phyloP scores from a whole-genome alignment of 2,888 invertebrate species.

The Leucozona laternaria region DNA sequence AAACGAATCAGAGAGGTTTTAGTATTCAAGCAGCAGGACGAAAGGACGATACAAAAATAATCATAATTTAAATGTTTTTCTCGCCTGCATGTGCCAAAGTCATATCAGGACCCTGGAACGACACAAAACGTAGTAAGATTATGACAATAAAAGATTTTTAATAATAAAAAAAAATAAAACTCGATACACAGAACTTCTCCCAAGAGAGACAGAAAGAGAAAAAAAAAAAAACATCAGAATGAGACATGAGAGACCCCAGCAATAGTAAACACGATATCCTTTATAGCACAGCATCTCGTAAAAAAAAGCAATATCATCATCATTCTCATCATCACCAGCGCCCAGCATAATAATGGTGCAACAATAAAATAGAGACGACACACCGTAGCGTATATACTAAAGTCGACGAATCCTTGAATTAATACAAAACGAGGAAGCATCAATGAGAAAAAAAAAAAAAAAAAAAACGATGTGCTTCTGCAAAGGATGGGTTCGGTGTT shows the following conservation, averaged over 20 bases:
- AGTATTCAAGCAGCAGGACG: slow-evolving; percentile 28
- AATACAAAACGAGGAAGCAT: slow-evolving; percentile 26
- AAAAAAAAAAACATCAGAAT: not conserved
- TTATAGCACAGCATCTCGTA: slow-evolving; percentile 56
- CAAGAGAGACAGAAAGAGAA: slow-evolving; percentile 3
- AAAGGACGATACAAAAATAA: slow-evolving; percentile 61
- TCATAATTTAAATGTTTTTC: slow-evolving; percentile 72
- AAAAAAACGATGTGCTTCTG: not conserved
- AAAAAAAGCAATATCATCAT: slow-evolving; percentile 63
- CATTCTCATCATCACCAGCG: slow-evolving; percentile 59
- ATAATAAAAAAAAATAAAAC: slow-evolving; percentile 67
- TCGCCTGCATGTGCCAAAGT: slow-evolving; percentile 34
- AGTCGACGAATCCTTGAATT: slow-evolving; percentile 58
- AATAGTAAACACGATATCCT: slow-evolving; percentile 66
- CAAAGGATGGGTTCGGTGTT: slow-evolving; percentile 45
- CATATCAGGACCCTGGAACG: slow-evolving; percentile 31
- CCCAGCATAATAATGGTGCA: slow-evolving; percentile 63
- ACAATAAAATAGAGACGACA: slow-evolving; percentile 73
- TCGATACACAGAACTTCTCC: slow-evolving; percentile 33
- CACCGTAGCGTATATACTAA: slow-evolving; percentile 6
- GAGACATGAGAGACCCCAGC: not conserved
- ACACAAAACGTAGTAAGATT: slow-evolving; percentile 64
- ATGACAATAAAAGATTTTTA: slow-evolving; percentile 71
- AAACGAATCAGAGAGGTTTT: slow-evolving; percentile 48
- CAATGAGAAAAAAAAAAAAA: not conserved